These are phyloP conservation scores for Conus canariensis DNA, from an alignment of 2,888 invertebrate genomes.

Conservation along the genomic window DNA sequence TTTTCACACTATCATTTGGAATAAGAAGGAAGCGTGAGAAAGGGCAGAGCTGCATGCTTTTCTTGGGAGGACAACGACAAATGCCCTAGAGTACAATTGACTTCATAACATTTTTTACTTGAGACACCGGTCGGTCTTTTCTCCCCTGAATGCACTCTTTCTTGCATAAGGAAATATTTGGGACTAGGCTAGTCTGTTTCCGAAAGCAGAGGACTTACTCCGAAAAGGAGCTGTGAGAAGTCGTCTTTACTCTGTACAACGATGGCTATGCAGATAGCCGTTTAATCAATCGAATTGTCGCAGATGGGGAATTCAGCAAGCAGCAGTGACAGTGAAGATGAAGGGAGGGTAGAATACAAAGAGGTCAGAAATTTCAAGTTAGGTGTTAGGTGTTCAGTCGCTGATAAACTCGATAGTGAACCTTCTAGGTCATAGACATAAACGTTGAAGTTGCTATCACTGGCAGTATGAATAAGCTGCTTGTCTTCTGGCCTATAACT, in stretches of 20 bases:
- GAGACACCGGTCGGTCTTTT: neutral
- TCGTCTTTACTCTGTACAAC: neutral
- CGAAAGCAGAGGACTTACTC: neutral
- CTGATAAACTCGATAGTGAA: too few species aligned
- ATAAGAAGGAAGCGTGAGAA: too few species aligned
- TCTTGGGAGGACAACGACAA: neutral
- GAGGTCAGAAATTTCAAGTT: conserved; percentile 52
- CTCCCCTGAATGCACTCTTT: conserved; percentile 1
- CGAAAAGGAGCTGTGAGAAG: neutral
- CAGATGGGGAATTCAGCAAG: conserved; percentile 66
- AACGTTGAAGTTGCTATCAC: too few species aligned
- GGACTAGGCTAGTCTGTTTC: neutral
- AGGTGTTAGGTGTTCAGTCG: too few species aligned
- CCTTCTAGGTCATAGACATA: too few species aligned
- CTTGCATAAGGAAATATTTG: neutral
- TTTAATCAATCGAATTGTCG: neutral
- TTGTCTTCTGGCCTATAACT: too few species aligned
- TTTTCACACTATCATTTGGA: too few species aligned
- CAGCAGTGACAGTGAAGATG: conserved; percentile 71
- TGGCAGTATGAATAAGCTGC: too few species aligned
- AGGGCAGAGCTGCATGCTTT: too few species aligned
- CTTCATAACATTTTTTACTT: neutral
- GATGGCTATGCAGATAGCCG: neutral
- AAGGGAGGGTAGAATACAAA: conserved; percentile 60
- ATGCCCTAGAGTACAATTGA: neutral